Conservation (phyloP, 2,888 invertebrate genomes). For the Apamea anceps region DNA sequence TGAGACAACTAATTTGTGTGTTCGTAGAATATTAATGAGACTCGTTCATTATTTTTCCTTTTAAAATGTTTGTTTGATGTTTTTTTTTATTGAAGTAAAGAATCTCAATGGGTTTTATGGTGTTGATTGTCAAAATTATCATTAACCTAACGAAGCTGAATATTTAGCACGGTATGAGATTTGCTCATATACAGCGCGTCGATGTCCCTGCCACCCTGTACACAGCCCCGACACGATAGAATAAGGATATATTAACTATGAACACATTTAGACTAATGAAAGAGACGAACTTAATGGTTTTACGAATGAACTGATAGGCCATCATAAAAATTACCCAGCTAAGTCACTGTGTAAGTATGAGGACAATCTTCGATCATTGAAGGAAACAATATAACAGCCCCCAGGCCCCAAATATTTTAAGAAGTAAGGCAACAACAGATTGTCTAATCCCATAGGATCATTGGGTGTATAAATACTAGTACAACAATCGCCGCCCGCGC, state of each 20-base stretch:
- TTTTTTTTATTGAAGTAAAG: not conserved
- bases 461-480: slow-evolving; percentile 24
- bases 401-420: not conserved
- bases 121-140: not conserved
- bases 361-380: not conserved
- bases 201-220: not conserved
- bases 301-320: not conserved
- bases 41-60: slow-evolving; percentile 7
- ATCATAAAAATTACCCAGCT: not conserved
- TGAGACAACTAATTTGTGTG: slow-evolving; percentile 28
- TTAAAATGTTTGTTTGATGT: not conserved
- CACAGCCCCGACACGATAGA: not conserved
- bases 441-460: not conserved
- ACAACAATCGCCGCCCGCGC: slow-evolving; percentile 31
- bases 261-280: not conserved
- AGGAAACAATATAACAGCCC: not conserved
- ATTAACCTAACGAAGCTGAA: not conserved
- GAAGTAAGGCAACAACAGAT: not conserved
- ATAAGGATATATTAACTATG: not conserved
- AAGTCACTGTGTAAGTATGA: not conserved
- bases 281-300: not conserved
- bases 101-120: not conserved
- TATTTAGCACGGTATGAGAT: not conserved
- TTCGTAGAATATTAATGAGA: slow-evolving; percentile 43
- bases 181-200: not conserved